Evolutionary conservation across 2,113 vertebrate species (phyloP), one percentile per base, ranked within the genome.

Genomic region (Nyctereutes procyonoides): DNA sequence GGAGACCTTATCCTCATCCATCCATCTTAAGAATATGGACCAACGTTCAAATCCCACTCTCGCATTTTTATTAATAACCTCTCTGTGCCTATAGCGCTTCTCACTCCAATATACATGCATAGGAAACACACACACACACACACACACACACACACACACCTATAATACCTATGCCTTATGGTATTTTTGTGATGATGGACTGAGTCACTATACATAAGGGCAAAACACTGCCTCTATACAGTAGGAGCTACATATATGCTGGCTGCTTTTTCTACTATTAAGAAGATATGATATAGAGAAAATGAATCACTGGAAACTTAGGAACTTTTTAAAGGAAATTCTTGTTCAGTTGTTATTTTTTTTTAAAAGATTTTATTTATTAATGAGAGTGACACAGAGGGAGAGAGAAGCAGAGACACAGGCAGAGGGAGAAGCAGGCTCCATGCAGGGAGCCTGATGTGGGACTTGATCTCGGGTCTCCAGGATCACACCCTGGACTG

Each of bases 281-380:
- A 43, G 30, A 86, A 95, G 32, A 92, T 14, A 16, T 69, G 80
- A 92, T n/a, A 55, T 58, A 95, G 55, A 93, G 30, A 74, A 96
- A 95, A 96, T 32, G 82, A 53, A 71, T 26, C 48, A 85, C 0
- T 56, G 12, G 38, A 26, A 77, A 96, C 43, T 48, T 63, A 6
- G 55, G 22, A 85, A 93, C 30, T 81, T 67, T 38, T 56, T 94
- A 96, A 67, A 35, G 69, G 19, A 51, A 58, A 88, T 79, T 87
- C 63, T 86, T 71, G 30, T 65, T 13, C 73, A 53, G 28, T 56
- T 92, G 3, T 90, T 55, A 93, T 32, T 56, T 6, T 43, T 7
- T 43, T 43, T 7, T 43, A 7, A 43, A 43, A 43, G 43, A 43
- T 43, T 43, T 43, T 43, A 43, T 43, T 43, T 43, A 43, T 43